Evolutionary conservation across 2,797 vertebrate species (phyloP).

Genomic region (Poeciliopsis infans): DNA sequence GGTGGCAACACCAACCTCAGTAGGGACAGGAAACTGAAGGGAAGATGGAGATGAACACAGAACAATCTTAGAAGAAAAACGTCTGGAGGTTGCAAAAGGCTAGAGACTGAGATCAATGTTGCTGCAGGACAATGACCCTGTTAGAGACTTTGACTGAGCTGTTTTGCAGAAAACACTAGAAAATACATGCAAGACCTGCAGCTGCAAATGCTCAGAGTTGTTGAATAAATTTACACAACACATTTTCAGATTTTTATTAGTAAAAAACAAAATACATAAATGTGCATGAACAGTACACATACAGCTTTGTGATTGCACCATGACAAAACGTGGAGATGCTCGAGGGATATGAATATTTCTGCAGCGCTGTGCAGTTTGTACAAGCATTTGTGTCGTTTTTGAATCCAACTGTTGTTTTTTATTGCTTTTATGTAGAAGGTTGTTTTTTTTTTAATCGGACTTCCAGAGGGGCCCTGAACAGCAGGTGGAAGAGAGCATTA

Average conservation of each 20-base stretch:
- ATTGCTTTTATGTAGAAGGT: background rate
- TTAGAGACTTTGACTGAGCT: background rate
- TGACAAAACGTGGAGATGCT: background rate
- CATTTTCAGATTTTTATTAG: background rate
- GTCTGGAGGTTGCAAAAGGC: background rate
- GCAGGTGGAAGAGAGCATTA: background rate
- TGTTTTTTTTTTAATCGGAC: background rate
- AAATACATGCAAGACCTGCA: background rate
- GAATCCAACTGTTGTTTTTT: background rate
- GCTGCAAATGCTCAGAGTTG: no score
- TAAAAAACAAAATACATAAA: background rate
- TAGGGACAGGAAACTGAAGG: background rate
- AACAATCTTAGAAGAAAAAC: background rate
- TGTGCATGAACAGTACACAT: background rate
- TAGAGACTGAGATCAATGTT: background rate
- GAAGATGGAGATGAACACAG: background rate
- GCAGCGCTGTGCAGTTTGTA: background rate
- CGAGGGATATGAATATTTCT: background rate
- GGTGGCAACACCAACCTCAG: background rate
- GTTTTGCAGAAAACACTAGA: background rate
- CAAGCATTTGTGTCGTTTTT: conserved; percentile 1
- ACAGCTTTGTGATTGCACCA: background rate
- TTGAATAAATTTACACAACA: background rate
- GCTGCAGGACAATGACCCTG: background rate
- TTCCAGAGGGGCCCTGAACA: background rate